Evolutionary conservation across 2,797 vertebrate species (phyloP).

Genomic region (Tokudaia tokunoshimensis): DNA sequence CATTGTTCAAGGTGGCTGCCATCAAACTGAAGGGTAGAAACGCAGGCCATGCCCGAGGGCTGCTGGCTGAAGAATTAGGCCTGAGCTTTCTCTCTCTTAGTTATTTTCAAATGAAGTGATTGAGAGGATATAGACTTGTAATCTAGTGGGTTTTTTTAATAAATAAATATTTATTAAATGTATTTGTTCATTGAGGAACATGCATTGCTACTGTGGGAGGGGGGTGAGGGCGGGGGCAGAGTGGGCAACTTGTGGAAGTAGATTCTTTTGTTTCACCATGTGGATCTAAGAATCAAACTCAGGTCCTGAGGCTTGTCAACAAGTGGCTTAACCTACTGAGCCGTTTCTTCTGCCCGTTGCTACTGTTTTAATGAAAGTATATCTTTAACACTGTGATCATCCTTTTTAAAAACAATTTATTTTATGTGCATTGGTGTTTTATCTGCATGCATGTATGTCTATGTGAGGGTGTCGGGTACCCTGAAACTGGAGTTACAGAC

Average conservation of each 20-base stretch:
- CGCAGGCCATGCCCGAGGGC: neutral
- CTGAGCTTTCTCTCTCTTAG: conserved; percentile 7
- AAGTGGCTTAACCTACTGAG: neutral
- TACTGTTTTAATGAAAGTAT: neutral
- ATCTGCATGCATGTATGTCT: neutral
- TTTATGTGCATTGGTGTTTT: neutral
- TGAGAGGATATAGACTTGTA: neutral
- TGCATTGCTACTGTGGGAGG: neutral
- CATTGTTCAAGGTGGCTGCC: neutral
- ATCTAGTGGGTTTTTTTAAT: neutral
- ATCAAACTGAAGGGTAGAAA: neutral
- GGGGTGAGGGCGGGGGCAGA: neutral
- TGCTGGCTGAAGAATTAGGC: neutral
- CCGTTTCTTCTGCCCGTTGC: neutral
- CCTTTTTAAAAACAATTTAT: neutral
- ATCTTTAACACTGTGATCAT: neutral
- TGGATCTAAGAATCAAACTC: neutral
- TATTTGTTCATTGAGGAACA: neutral
- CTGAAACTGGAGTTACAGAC: neutral
- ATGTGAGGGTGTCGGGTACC: neutral
- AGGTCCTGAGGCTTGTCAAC: neutral
- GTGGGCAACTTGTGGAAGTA: neutral
- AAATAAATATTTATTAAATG: neutral
- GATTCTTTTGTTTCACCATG: neutral
- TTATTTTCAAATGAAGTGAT: neutral